Conservation (phyloP, 2,888 invertebrate genomes). For the Drosophila longiperda region DNA sequence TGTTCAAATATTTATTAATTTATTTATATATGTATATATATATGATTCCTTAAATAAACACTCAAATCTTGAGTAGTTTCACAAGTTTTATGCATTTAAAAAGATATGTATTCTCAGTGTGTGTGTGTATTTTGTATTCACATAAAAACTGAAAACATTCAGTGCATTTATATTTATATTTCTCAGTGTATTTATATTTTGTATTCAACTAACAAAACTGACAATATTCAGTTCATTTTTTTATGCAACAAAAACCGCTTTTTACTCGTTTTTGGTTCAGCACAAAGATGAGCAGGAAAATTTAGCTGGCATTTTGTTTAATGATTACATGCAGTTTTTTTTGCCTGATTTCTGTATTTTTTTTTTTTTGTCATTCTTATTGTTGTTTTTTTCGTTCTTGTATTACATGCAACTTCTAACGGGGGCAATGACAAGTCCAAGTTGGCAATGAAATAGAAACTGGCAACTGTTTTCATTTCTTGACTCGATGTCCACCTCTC, state of each 20-base stretch:
- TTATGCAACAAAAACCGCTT: slow-evolving; percentile 21
- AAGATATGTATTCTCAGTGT: slow-evolving; percentile 1
- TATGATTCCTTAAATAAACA: too few relatives aligned
- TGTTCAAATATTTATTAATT: too few relatives aligned
- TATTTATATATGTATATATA: too few relatives aligned
- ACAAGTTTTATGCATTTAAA: not conserved
- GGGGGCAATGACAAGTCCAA: slow-evolving; percentile 50
- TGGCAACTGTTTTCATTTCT: slow-evolving; percentile 43
- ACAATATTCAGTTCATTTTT: slow-evolving; percentile 33
- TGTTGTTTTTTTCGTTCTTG: slow-evolving; percentile 4
- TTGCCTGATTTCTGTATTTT: slow-evolving; percentile 23
- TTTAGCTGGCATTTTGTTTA: slow-evolving; percentile 44
- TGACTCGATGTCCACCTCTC: not conserved
- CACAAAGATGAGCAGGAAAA: slow-evolving; percentile 39
- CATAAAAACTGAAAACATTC: slow-evolving; percentile 13
- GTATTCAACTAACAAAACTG: slow-evolving; percentile 10
- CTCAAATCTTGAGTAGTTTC: too few relatives aligned
- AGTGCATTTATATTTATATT: too few relatives aligned
- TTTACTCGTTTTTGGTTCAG: slow-evolving; percentile 1
- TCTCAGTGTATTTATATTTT: slow-evolving; percentile 6
- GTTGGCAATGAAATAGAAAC: slow-evolving; percentile 18
- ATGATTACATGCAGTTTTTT: slow-evolving; percentile 75
- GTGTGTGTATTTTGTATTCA: not conserved
- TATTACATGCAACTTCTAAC: slow-evolving; percentile 52
- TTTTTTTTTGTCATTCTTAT: not conserved